Evolutionary conservation across 2,113 vertebrate species (phyloP), one percentile per base, ranked within the genome.

Genomic region (Lipotes vexillifer): DNA sequence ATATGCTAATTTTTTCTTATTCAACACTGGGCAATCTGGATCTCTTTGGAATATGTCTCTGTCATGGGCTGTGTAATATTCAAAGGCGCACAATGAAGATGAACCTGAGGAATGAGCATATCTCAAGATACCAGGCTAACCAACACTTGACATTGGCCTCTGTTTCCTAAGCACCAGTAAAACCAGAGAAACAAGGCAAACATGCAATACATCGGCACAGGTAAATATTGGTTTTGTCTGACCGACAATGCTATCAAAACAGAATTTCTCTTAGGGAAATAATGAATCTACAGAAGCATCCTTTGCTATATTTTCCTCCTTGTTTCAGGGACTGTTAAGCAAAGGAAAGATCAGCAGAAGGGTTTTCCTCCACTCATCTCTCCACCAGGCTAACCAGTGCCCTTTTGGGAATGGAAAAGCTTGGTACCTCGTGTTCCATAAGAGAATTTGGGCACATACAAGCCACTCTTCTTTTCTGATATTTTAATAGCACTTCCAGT

Each of bases 181-280:
- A 89, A 95, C n/a, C 23, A 63, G 87, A 12, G 25, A 57, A 96
- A 82, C 36, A 17, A 57, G 25, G 49, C 63, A 90, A 82, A 33
- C 14, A 44, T 6, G 27, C 44, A 27, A 29, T 18, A 11, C 5
- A 20, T 44, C 25, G 21, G 17, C 25, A 31, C 17, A 71, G 20
- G 33, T 65, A 21, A 49, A 69, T 10, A 36, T 2, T 77, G 29
- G 1, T 33, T 88, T 84, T 55, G 20, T 86, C 66, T 94, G 49
- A 46, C 27, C 15, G 65, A 38, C 7, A 9, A 7, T 21, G 6
- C 36, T 69, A 27, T 12, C 38, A 44, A 33, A 94, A 71, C 41
- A 93, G 65, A 86, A 89, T 84, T 91, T 82, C n/a, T 80, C 15
- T 25, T 93, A 57, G 33, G 66, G 33, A 33, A 92, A 78, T 52